Evolutionary conservation across 2,888 invertebrate genomes (phyloP), one percentile per base, ranked within the genome.

Genomic region (Amiota mariae): DNA sequence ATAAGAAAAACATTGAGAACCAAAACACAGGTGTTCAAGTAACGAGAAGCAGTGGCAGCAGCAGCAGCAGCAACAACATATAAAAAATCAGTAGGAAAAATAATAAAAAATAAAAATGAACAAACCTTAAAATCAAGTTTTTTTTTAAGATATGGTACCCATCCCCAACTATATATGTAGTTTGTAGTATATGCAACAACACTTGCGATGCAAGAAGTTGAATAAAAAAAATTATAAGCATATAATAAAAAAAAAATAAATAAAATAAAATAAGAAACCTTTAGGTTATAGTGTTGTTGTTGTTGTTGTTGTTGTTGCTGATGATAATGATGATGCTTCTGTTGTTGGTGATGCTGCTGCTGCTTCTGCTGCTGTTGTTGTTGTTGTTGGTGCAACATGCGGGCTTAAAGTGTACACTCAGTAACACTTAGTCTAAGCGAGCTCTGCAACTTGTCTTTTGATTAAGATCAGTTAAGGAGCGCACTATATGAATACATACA

Each of bases 1-100:
- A 36, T 36, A 36, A 36, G 36, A 36, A 80, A 76, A 74, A 36
- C 63, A 56, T 56, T 59, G 59, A 72, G 72, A 72, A 72, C 61
- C 61, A 66, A 36, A 84, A 81, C 83, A 84, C 83, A 84, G 83
- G 83, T 84, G 83, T 84, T 85, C 83, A 85, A 67, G 67, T 24
- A 67, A 67, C 67, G 51, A 67, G 51, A 67, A 49, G 82, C 80
- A 78, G 81, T 80, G 73, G 81, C 70, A 51, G 72, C 77, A 75
- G 76, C 76, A 78, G 80, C 79, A 80, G 81, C 80, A 73, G 78
- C 61, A 54, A 68, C 77, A 74, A 75, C 76, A 77, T 76, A 78
- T 78, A 84, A 80, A 77, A 71, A 77, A 81, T 67, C 78, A 77
- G 70, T 76, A 78, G 79, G 13, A 75, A 64, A 64, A 64, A 64